Evolutionary conservation across 2,797 vertebrate genomes (phyloP).

Genomic region (Melopsittacus undulatus): DNA sequence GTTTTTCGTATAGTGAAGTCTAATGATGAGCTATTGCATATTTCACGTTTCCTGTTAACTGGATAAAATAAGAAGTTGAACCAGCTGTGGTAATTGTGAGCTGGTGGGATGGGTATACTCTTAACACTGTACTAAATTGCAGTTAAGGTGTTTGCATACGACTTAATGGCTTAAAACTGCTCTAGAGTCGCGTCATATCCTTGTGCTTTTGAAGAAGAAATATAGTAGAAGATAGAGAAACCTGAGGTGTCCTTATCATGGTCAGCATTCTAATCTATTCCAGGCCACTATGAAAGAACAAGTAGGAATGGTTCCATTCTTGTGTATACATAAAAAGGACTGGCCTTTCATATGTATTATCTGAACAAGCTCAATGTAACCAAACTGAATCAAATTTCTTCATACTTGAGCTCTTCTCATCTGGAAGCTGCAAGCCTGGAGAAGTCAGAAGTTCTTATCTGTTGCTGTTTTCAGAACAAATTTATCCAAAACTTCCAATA

Average conservation of each 20-base stretch:
- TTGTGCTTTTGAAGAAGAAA: conserved; percentile 1
- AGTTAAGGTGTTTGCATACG: conserved; percentile 5
- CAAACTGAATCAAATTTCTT: neutral
- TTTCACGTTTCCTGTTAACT: conserved; percentile 36
- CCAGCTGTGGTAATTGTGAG: conserved; percentile 1
- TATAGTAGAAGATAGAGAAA: neutral
- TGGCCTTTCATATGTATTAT: neutral
- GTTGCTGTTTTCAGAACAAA: neutral
- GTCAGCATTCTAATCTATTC: neutral
- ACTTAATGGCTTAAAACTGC: neutral
- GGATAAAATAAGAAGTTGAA: conserved; percentile 37
- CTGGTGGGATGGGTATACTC: conserved; percentile 1
- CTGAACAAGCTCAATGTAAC: neutral
- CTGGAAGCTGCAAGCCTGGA: neutral
- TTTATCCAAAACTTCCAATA: neutral
- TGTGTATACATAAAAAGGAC: neutral
- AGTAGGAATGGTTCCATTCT: neutral
- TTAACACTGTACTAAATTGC: neutral
- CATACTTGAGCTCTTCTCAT: neutral
- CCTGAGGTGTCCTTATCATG: neutral
- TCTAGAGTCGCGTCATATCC: neutral
- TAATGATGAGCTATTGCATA: conserved; percentile 46
- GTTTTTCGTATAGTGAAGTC: conserved; percentile 35
- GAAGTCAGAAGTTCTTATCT: neutral
- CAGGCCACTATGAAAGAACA: neutral